Evolutionary conservation across 1,140 invertebrate species (phyloP).

Genomic region (Limonius californicus): DNA sequence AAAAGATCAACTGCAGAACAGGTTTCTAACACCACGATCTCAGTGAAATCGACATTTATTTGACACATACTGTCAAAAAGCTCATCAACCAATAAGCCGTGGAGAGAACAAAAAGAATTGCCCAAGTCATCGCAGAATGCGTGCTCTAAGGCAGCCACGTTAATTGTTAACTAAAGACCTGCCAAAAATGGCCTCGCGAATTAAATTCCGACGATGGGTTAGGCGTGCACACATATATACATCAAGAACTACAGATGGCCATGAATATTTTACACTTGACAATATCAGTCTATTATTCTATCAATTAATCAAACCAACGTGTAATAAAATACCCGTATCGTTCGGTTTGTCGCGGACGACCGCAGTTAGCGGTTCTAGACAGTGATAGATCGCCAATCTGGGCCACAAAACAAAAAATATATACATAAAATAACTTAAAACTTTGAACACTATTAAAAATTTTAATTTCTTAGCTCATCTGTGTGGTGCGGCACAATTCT

Average conservation of each 20-base stretch:
- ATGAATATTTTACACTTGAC: conserved; percentile 9
- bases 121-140: background rate
- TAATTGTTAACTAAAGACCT: background rate
- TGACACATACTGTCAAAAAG: background rate
- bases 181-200: background rate
- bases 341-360: background rate
- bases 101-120: background rate
- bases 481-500: background rate
- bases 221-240: background rate
- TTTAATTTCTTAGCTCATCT: background rate
- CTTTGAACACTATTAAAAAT: background rate
- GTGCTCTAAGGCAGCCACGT: background rate
- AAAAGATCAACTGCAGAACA: background rate
- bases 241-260: background rate
- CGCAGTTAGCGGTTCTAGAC: conserved; percentile 4
- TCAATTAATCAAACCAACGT: conserved; percentile 7
- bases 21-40: background rate
- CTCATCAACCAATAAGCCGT: no score
- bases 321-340: conserved; percentile 12
- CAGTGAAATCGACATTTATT: background rate
- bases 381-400: conserved; percentile 11
- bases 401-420: background rate
- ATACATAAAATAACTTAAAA: conserved; percentile 3
- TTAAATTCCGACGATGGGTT: conserved; percentile 1
- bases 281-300: conserved; percentile 4